Evolutionary conservation across 2,113 vertebrate species (phyloP), one percentile per base, ranked within the genome.

Genomic region (Australoheros scitulus): DNA sequence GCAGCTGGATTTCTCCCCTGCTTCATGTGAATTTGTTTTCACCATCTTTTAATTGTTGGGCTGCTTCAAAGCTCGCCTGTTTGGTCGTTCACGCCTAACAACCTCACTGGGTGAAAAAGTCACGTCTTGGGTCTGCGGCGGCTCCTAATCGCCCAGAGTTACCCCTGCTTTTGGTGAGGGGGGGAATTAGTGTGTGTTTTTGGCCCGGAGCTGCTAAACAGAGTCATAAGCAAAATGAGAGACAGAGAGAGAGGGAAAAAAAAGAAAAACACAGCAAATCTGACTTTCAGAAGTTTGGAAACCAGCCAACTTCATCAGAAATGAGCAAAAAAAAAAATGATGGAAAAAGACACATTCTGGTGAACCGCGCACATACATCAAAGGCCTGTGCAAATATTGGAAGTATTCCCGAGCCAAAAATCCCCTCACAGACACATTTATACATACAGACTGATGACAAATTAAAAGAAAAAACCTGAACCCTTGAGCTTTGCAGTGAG

Each of bases 301-400:
- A n/a, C 1, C 6, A 2, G 89, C 95, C 95, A 95, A 81, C 84
- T 93, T 95, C 91, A 93, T 95, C 93, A 95, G 85, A 89, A 91
- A 80, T 86, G 81, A 78, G 86, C 57, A 81, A 75, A 91, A 80
- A 76, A 76, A 60, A 61, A 75, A 83, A 82, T 41, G 15, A 58
- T 79, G 79, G 65, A 61, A 77, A 88, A 77, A 60, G 58, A 86
- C 76, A 82, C 86, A 83, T 89, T 85, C 47, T 70, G 78, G 50
- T 89, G 89, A 92, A 91, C 91, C 84, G 82, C 87, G 84, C 81
- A 84, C 87, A 77, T 7, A 77, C 75, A 80, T 87, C 77, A 87
- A 92, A 83, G 87, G 80, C 76, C 75, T 85, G 80, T 87, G 80
- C 83, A 92, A 92, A 92, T 86, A 91, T 77, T 86, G 88, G 86